These are phyloP conservation scores for Dasyurus viverrinus DNA, from an alignment of 2,113 vertebrate genomes.

Conservation along the genomic window DNA sequence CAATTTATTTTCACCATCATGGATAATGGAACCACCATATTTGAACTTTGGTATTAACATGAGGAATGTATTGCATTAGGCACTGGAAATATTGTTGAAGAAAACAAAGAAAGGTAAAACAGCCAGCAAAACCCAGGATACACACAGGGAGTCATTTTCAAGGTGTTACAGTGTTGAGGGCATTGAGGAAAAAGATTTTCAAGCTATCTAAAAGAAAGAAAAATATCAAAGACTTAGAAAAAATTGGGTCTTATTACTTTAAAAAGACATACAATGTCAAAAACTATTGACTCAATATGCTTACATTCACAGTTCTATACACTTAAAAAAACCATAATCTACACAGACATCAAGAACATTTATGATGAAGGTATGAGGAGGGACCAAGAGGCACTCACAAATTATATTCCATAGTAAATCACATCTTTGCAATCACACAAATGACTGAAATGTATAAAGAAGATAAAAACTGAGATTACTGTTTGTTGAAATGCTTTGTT, in stretches of 20 bases:
- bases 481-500: background rate
- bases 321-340: background rate
- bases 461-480: background rate
- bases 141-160: background rate
- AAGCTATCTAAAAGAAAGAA: background rate
- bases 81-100: background rate
- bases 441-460: background rate
- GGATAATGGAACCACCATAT: background rate
- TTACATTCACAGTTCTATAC: background rate
- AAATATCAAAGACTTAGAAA: background rate
- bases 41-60: background rate
- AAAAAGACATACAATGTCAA: background rate
- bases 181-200: background rate
- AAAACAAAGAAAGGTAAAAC: background rate
- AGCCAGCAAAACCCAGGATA: background rate
- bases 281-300: background rate
- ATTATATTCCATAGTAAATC: background rate
- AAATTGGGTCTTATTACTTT: background rate
- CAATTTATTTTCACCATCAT: background rate
- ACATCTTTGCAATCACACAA: background rate
- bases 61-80: background rate
- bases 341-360: background rate
- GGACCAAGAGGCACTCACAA: background rate
- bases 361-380: background rate
- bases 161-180: background rate